Base-by-base conservation (phyloP, 64 coral and sea anemone genomes). In the Montipora sp. region DNA sequence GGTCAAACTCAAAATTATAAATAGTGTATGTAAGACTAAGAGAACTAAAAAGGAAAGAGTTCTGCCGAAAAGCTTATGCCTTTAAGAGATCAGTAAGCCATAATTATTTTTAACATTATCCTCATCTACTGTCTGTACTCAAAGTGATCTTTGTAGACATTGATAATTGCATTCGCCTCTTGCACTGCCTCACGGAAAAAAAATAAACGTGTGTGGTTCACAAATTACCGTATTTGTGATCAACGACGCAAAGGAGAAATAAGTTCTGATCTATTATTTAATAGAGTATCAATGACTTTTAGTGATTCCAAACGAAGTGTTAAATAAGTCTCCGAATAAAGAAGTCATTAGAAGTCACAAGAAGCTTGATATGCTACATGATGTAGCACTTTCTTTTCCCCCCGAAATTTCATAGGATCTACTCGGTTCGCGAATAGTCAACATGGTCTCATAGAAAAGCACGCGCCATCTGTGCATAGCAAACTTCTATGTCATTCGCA, bases 281-380 rank as follows among this genome's bases (percentile, higher is more conserved):
- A 71, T 18, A 72, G 65, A 85, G 82, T 71, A 85, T 85, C 82
- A 72, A 85, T 85, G 16, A 85, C 65, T 50, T 85, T 85, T 85
- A 85, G 82, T 16, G 19, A 85, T 72, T 8, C 36, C 60, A 67
- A 43, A 83, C 15, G 36, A 48, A n/a, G 19, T 51, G 65, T 70
- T 85, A 50, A 85, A 18, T 50, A 57, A 6, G 53, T 57, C 53
- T 8, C 7, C 8, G 63, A 85, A 85, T 85, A 85, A 85, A 85
- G 81, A 65, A 72, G 43, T 36, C 65, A 21, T 65, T 51, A 71
- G 70, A 45, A 71, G 60, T 46, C 66, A 72, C 36, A 83, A 83
- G 80, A 66, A 59, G 57, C 14, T 81, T 61, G 57, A 55, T 81
- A 57, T 73, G 69, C 3, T 75, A 16, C 36, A 57, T 6, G 7